Evolutionary conservation across 1,140 invertebrate species (phyloP).

Genomic region (Scaptomyza graminum): DNA sequence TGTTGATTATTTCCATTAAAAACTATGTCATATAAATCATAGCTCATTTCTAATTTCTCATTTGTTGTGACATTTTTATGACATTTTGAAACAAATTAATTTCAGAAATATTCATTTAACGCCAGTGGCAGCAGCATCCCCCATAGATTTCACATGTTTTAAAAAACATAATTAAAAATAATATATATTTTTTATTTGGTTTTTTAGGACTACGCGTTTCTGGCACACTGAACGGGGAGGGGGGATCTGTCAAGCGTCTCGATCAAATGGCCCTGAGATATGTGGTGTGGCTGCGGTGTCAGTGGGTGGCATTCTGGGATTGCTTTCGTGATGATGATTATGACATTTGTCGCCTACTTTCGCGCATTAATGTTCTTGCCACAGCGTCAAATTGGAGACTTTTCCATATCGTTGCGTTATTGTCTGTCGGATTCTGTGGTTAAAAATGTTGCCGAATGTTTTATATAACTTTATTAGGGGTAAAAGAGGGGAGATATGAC

Average conservation of each 20-base stretch:
- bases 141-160: conserved; percentile 48
- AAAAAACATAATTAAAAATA: conserved; percentile 70
- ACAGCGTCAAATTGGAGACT: conserved; percentile 63
- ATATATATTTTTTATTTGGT: conserved; percentile 37
- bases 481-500: conserved; percentile 4
- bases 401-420: too few species aligned
- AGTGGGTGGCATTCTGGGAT: conserved; percentile 65
- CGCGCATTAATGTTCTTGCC: conserved; percentile 54
- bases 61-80: conserved; percentile 57
- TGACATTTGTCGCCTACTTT: conserved; percentile 64
- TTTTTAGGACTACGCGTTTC: conserved; percentile 45
- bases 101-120: conserved; percentile 35
- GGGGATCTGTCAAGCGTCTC: conserved; percentile 51
- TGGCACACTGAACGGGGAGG: conserved; percentile 42
- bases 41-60: conserved; percentile 36
- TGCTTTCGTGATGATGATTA: conserved; percentile 21
- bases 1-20: background rate
- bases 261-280: conserved; percentile 21
- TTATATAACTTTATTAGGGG: conserved; percentile 1
- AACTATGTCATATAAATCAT: background rate
- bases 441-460: conserved; percentile 49
- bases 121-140: background rate
- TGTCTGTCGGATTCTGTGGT: conserved; percentile 9
- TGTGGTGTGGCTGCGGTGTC: background rate
- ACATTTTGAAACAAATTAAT: conserved; percentile 49